Base-by-base conservation (phyloP, 2,797 vertebrate species). In the Octomys mimax region DNA sequence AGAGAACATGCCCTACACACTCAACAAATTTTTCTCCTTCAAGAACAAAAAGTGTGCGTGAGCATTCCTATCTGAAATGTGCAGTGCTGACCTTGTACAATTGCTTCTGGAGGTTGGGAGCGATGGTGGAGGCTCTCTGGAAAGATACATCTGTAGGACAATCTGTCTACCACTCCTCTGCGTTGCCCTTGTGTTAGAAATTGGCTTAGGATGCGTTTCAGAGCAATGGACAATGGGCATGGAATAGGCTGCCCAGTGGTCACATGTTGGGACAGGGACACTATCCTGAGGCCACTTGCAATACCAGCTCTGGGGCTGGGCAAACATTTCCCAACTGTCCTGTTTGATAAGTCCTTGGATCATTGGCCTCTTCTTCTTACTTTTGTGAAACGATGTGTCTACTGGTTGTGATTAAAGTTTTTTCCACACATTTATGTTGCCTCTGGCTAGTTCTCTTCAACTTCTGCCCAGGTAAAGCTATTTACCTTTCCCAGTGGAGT, bases 221-320 rank as follows among this genome's bases (percentile, higher is more conserved):
- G 26, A 13, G 54, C 5, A 12, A 22, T 81, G 16, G 77, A 22
- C 1, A 0, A 0, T 21, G 36, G 1, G 1, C 18, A 4, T 1
- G 22, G 14, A 26, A 4, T 42, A 19, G n/a, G 42, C 4, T 1
- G 26, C 10, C 7, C 2, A 0, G 1, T 0, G 0, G 46, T 70
- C 68, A 21, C 31, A 11, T 9, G 0, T 5, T 2, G 14, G 14
- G 31, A 4, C 2, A 1, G 24, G 1, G 8, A 0, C 22, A 11
- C 19, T 7, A 1, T 36, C 3, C 39, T 83, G 24, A 3, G 0
- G 0, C 26, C 6, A 2, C 13, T 9, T 1, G 61, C 36, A 54
- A n/a, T 5, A 3, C 5, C 24, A 0, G 31, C 26, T 78, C 61
- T 26, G 31, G 14, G 4, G 12, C 1, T 24, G 26, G 18, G 3